A percentile compares a stretch with the other conserved stretches of the same genome.
Evolutionary conservation across 2,888 invertebrate species (phyloP).

Genomic region (Hyles lineata): DNA sequence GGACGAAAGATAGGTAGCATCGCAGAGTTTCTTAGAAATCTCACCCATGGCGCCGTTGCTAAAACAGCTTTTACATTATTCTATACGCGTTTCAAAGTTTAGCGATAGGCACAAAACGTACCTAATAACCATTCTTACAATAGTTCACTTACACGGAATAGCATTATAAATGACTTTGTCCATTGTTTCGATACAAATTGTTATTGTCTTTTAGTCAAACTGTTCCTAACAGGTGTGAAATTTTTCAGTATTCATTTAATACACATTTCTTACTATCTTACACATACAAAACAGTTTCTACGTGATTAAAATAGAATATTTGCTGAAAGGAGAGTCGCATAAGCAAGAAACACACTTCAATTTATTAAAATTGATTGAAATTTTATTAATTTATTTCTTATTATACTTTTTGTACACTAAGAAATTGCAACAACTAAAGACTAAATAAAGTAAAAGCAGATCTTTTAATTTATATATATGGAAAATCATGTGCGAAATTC

Average conservation of each 20-base stretch:
- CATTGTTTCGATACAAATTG: slow-evolving; percentile 8
- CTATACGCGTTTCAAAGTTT: background rate
- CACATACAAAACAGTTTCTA: slow-evolving; percentile 3
- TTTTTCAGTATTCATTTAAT: slow-evolving; percentile 7
- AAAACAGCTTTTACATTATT: background rate
- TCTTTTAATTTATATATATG: too few relatives aligned
- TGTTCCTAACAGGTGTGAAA: background rate
- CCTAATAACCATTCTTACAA: slow-evolving; percentile 13
- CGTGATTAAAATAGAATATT: background rate
- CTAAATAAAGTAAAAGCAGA: too few relatives aligned
- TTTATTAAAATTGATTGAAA: too few relatives aligned
- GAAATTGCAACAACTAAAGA: too few relatives aligned
- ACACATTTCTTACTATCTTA: background rate
- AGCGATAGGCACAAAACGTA: background rate
- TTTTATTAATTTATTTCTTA: too few relatives aligned
- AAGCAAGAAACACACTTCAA: too few relatives aligned
- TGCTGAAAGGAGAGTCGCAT: background rate
- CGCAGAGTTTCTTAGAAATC: too few relatives aligned
- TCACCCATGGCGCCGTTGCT: too few relatives aligned
- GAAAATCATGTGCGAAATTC: too few relatives aligned
- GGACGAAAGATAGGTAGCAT: too few relatives aligned
- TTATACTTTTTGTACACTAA: too few relatives aligned
- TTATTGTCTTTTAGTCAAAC: background rate
- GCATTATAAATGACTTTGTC: slow-evolving; percentile 9
- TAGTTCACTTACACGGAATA: background rate